Conservation (phyloP, 2,113 vertebrate species). For the Ctenodactylus gundi region DNA sequence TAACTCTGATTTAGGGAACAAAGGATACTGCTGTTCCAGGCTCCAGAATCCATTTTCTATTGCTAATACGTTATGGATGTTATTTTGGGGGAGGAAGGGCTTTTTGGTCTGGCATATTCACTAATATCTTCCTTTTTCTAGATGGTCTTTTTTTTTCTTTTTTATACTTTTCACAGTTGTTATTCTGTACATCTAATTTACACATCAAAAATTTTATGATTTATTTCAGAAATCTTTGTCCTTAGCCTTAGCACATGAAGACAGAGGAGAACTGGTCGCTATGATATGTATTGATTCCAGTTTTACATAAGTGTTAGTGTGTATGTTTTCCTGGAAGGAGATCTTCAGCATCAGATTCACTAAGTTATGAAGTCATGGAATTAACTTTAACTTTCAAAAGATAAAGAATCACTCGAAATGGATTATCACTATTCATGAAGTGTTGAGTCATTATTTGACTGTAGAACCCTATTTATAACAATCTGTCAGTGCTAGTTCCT, state of each 20-base stretch:
- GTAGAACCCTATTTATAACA: not conserved
- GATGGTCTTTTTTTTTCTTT: not conserved
- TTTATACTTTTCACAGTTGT: not conserved
- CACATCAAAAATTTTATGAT: not conserved
- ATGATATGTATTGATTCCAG: not conserved
- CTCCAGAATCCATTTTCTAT: not conserved
- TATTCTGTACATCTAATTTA: not conserved
- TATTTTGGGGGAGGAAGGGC: not conserved
- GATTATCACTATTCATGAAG: not conserved
- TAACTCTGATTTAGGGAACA: not conserved
- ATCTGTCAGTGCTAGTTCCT: not conserved
- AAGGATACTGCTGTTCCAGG: not conserved
- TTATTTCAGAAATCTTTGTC: not conserved
- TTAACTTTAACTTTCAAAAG: not conserved
- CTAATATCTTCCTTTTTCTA: not conserved
- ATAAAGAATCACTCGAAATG: not conserved
- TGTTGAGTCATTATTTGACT: not conserved
- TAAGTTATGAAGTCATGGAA: no score
- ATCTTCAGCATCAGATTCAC: not conserved
- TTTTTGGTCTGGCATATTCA: not conserved
- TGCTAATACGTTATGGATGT: not conserved
- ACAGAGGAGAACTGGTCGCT: not conserved
- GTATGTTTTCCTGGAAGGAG: not conserved
- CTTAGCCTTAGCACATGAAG: not conserved
- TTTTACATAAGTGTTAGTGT: constrained; percentile 17